These are phyloP conservation scores for Holcopasites calliopsidis DNA, from an alignment of 1,140 invertebrate genomes.

Conservation along the genomic window DNA sequence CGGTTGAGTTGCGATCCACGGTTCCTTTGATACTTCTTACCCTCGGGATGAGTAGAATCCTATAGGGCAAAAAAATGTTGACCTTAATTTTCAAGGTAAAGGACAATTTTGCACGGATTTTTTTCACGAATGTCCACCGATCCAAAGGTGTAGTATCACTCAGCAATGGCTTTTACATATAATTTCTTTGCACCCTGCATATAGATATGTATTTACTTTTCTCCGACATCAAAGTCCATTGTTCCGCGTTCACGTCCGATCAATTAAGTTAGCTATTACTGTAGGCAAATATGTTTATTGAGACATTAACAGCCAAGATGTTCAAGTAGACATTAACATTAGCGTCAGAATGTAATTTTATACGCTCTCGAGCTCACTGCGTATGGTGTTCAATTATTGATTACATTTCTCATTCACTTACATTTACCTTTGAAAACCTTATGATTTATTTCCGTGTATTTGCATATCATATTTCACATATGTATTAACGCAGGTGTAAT, in stretches of 20 bases:
- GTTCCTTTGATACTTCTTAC: too few relatives aligned
- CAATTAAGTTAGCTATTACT: constrained; percentile 46
- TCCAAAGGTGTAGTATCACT: too few relatives aligned
- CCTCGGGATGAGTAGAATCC: too few relatives aligned
- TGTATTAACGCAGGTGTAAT: background rate
- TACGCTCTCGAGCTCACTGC: constrained; percentile 25
- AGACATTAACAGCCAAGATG: constrained; percentile 58
- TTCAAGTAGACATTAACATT: constrained; percentile 53
- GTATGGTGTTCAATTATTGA: background rate
- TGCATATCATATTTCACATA: background rate
- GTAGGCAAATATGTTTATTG: constrained; percentile 59
- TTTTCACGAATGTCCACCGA: too few relatives aligned
- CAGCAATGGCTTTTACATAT: too few relatives aligned
- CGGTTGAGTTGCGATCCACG: too few relatives aligned
- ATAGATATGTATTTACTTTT: background rate
- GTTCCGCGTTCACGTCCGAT: constrained; percentile 37
- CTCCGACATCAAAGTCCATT: background rate
- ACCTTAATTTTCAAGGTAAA: too few relatives aligned
- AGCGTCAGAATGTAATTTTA: constrained; percentile 42
- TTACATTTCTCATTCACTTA: background rate
- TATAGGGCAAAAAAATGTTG: too few relatives aligned
- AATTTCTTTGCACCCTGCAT: too few relatives aligned
- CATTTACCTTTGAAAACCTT: background rate
- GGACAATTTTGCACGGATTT: too few relatives aligned
- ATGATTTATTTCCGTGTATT: background rate